Evolutionary conservation across 1,140 invertebrate genomes (phyloP).

Genomic region (Brachionus koreanus): DNA sequence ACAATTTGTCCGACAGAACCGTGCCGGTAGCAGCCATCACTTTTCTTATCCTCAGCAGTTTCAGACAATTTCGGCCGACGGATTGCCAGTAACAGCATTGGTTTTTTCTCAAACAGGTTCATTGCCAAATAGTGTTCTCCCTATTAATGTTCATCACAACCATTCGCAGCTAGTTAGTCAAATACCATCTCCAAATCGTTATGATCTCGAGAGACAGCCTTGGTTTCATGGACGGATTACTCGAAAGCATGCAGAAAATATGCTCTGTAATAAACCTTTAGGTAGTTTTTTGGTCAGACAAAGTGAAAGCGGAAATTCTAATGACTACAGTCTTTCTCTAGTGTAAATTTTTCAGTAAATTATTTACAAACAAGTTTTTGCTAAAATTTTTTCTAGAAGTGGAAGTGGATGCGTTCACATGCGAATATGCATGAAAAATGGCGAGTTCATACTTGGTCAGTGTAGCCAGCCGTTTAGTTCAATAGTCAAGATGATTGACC

Average conservation of each 20-base stretch:
- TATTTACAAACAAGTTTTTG: not conserved
- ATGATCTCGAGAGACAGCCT: constrained; percentile 15
- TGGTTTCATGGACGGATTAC: constrained; percentile 42
- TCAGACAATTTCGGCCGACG: not conserved
- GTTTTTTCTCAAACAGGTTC: constrained; percentile 25
- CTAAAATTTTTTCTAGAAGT: constrained; percentile 19
- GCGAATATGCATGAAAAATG: constrained; percentile 41
- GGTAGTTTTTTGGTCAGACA: constrained; percentile 45
- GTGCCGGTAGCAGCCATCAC: not conserved
- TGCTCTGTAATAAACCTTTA: not conserved
- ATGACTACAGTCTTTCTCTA: constrained; percentile 41
- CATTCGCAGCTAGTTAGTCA: not conserved
- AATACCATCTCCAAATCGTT: not conserved
- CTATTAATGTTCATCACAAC: not conserved
- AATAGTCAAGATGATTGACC: constrained; percentile 28
- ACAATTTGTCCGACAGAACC: not conserved
- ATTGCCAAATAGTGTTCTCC: not conserved
- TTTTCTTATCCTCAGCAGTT: constrained; percentile 19
- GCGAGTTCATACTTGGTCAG: constrained; percentile 40
- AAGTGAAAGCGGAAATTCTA: constrained; percentile 44
- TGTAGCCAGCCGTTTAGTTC: constrained; percentile 41
- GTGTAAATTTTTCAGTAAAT: not conserved
- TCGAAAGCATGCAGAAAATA: constrained; percentile 34
- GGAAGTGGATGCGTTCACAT: constrained; percentile 42
- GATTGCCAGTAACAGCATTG: not conserved